These are phyloP conservation scores for Ptiloglossa arizonensis DNA, from an alignment of 1,140 invertebrate genomes.

Conservation along the genomic window DNA sequence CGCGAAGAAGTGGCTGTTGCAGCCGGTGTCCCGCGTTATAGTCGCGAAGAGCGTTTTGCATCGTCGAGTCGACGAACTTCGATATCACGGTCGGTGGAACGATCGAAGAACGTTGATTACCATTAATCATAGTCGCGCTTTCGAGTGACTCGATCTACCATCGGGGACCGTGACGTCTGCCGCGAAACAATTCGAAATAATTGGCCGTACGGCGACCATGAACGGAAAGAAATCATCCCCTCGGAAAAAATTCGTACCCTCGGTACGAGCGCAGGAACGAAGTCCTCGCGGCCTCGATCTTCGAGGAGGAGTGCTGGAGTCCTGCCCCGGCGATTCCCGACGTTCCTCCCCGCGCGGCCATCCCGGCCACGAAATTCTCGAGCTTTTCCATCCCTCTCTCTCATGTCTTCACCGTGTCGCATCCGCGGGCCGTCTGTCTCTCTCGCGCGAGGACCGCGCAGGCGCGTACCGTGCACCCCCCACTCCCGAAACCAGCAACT, in stretches of 20 bases:
- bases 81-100: background rate
- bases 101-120: conserved; percentile 24
- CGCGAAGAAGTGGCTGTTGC: conserved; percentile 37
- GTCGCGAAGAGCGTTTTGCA: conserved; percentile 11
- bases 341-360: conserved; percentile 45
- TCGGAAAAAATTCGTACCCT: no score
- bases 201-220: background rate
- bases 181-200: no score
- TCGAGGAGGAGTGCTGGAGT: conserved; percentile 67
- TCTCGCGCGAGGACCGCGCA: conserved; percentile 60
- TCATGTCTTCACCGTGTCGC: background rate
- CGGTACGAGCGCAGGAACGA: conserved; percentile 2
- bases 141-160: no score
- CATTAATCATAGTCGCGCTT: conserved; percentile 21
- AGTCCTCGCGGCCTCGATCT: conserved; percentile 48
- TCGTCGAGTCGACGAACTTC: background rate
- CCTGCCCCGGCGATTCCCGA: conserved; percentile 54
- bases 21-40: conserved; percentile 9
- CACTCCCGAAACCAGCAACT: conserved; percentile 62
- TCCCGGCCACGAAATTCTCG: conserved; percentile 53
- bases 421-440: conserved; percentile 49
- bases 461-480: conserved; percentile 63
- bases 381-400: conserved; percentile 52
- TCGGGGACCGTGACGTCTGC: no score
- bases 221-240: background rate